Evolutionary conservation across 2,888 invertebrate genomes (phyloP).

Genomic region (Phengaris arion): DNA sequence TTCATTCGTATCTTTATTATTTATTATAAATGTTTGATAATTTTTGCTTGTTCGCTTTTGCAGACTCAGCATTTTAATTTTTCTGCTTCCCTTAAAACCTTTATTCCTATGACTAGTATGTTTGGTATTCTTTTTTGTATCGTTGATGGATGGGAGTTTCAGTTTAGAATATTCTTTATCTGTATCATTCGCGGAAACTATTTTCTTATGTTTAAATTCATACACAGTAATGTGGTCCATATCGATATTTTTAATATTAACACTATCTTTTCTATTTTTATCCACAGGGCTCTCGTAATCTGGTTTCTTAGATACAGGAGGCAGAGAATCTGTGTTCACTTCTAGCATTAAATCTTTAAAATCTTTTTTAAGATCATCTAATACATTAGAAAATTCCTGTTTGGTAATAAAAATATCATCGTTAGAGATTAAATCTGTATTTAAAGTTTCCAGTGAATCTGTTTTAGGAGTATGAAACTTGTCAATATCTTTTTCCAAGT

Average conservation of each 20-base stretch:
- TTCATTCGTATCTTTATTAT: slow-evolving; percentile 48
- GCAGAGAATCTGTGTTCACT: slow-evolving; percentile 39
- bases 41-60: slow-evolving; percentile 55
- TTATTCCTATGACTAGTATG: slow-evolving; percentile 51
- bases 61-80: slow-evolving; percentile 56
- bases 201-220: slow-evolving; percentile 56
- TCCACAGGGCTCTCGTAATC: slow-evolving; percentile 39
- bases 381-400: slow-evolving; percentile 57
- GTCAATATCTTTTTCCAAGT: slow-evolving; percentile 47
- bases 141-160: slow-evolving; percentile 62
- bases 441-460: slow-evolving; percentile 62
- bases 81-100: slow-evolving; percentile 54
- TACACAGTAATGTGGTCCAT: slow-evolving; percentile 71
- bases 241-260: slow-evolving; percentile 39
- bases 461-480: slow-evolving; percentile 66
- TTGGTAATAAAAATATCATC: slow-evolving; percentile 41
- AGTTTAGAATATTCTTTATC: slow-evolving; percentile 42
- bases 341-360: slow-evolving; percentile 56
- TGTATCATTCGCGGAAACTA: slow-evolving; percentile 38
- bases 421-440: slow-evolving; percentile 40
- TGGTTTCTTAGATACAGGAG: slow-evolving; percentile 36
- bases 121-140: slow-evolving; percentile 56
- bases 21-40: slow-evolving; percentile 62
- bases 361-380: slow-evolving; percentile 61
- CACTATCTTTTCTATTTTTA: slow-evolving; percentile 30